These are phyloP conservation scores for Cololabis saira DNA, from an alignment of 2,113 vertebrate species.

Conservation along the genomic window DNA sequence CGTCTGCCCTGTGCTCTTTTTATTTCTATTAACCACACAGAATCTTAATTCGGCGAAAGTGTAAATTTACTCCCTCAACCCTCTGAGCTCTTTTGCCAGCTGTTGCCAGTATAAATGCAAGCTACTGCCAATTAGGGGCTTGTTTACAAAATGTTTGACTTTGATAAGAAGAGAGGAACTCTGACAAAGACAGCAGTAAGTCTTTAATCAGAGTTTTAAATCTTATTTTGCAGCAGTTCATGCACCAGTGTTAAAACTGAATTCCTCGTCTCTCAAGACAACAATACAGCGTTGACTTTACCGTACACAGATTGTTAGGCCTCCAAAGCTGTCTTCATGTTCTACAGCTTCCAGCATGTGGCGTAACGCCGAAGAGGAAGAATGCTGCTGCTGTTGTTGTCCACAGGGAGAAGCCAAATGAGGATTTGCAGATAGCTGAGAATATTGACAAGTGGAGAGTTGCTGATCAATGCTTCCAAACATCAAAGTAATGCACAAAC, in stretches of 20 bases:
- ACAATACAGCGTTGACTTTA: slow-evolving; percentile 6
- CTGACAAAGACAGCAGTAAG: slow-evolving; percentile 12
- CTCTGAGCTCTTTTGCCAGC: too few relatives aligned
- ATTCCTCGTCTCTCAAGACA: slow-evolving; percentile 10
- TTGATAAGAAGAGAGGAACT: slow-evolving; percentile 24
- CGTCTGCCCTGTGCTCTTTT: background rate
- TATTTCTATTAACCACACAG: slow-evolving; percentile 5
- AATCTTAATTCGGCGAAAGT: slow-evolving; percentile 18
- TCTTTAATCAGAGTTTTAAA: slow-evolving; percentile 41
- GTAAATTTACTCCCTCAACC: slow-evolving; percentile 36
- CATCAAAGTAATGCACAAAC: slow-evolving; percentile 3
- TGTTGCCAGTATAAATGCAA: too few relatives aligned
- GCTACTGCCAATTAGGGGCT: slow-evolving; percentile 27
- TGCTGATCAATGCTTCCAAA: slow-evolving; percentile 21
- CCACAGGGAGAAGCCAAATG: slow-evolving; percentile 33
- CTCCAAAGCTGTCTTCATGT: slow-evolving; percentile 29
- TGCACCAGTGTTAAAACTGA: slow-evolving; percentile 12
- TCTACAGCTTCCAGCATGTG: slow-evolving; percentile 32
- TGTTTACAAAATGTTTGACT: slow-evolving; percentile 49
- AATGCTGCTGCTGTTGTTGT: slow-evolving; percentile 14
- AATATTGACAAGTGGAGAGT: slow-evolving; percentile 25
- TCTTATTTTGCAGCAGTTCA: slow-evolving; percentile 25
- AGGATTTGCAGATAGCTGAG: slow-evolving; percentile 32
- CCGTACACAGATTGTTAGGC: slow-evolving; percentile 24
- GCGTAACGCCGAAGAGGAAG: background rate